Base-by-base conservation (phyloP, 2,113 vertebrate genomes). In the Tretioscincus oriximinensis region DNA sequence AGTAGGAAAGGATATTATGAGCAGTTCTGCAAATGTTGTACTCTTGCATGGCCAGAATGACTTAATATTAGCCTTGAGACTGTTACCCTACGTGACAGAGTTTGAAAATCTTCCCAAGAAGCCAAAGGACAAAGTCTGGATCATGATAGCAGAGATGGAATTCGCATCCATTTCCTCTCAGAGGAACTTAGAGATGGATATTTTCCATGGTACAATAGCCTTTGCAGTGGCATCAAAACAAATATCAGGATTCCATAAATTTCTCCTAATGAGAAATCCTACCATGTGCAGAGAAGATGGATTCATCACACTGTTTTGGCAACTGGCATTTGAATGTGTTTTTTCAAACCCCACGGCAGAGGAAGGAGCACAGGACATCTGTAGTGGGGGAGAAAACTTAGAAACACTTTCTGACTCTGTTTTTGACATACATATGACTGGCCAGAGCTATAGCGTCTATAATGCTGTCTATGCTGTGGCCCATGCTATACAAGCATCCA, bases 71-170 rank as follows among this genome's bases (percentile, higher is more conserved):
- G 7, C 3, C 51, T 2, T 80, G 45, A 54, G 60, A 26, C 26
- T 18, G 7, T 9, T 31, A 5, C 21, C 51, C 4, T 16, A 31
- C 1, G 0, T 70, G 8, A 8, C 29, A 26, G 16, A 22, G 24
- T 16, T 6, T 24, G 11, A 24, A 2, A 18, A 58, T 58, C 4
- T 58, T 18, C 54, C 54, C 16, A 18, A 18, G 12, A 14, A 58
- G 12, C 54, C 18, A 1, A 58, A 58, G 18, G 54, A 18, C 11
- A 80, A 80, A 4, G 61, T 80, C 18, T 80, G 61, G 28, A 54
- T 80, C 51, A 51, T 80, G 69, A 66, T 60, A 20, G 69, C 71
- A 29, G n/a, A 80, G 22, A 20, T 80, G 61, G 78, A 73, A 24
- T 31, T 80, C 5, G 18, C 70, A 26, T 49, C 41, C 9, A 11